Conservation (phyloP, 1,140 invertebrate genomes). For the Ooceraea biroi region DNA sequence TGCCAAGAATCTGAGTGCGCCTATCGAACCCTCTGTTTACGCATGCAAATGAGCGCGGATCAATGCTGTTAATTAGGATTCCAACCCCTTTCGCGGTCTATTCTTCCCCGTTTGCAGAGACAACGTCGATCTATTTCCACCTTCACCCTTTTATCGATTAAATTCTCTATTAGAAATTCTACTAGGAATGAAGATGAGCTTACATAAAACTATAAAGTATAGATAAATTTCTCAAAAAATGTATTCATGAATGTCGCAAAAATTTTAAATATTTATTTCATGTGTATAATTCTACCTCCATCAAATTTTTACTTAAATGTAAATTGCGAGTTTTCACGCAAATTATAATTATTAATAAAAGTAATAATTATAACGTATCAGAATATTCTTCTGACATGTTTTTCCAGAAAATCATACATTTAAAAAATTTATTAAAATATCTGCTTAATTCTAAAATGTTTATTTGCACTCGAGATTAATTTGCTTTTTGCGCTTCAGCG, state of each 20-base stretch:
- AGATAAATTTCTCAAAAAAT: not conserved
- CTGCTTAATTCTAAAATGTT: too few species aligned
- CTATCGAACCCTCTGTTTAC: conserved; percentile 79
- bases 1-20: conserved; percentile 77
- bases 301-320: not conserved
- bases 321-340: not conserved
- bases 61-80: conserved; percentile 83
- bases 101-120: conserved; percentile 63
- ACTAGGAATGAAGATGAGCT: conserved; percentile 17
- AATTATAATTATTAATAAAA: too few species aligned
- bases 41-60: conserved; percentile 81
- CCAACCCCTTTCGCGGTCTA: conserved; percentile 61
- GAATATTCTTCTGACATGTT: too few species aligned
- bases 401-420: too few species aligned
- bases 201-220: not conserved
- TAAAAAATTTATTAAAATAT: too few species aligned
- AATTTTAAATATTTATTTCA: not conserved
- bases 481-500: not conserved
- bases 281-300: not conserved
- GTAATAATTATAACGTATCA: too few species aligned
- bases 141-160: conserved; percentile 37
- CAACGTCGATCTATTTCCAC: conserved; percentile 42
- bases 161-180: conserved; percentile 43
- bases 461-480: too few species aligned
- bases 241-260: not conserved